These are phyloP conservation scores for Cremastobaeus sp. DNA, from an alignment of 2,888 invertebrate species.

Conservation along the genomic window DNA sequence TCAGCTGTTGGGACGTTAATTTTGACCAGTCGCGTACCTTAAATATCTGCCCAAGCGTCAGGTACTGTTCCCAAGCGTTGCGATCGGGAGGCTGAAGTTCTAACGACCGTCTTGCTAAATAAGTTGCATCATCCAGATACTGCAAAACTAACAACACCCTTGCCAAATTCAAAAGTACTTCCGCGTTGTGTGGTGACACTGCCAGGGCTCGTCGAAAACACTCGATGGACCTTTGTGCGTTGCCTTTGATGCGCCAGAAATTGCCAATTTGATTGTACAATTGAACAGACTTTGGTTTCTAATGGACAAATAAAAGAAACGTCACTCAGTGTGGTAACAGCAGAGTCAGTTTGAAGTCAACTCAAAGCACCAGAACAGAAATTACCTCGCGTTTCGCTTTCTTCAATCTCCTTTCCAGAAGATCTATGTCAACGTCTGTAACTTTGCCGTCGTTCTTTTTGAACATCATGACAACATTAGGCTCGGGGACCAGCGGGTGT, in stretches of 20 bases:
- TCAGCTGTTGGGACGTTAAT: no score
- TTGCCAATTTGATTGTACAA: conserved; percentile 94
- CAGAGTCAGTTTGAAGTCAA: not conserved
- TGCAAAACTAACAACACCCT: conserved; percentile 91
- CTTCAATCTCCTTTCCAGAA: conserved; percentile 85
- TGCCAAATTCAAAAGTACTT: conserved; percentile 90
- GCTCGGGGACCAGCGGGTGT: conserved; percentile 91
- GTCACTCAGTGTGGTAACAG: no score
- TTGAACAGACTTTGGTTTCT: conserved; percentile 90
- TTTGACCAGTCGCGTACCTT: no score
- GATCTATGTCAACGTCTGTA: conserved; percentile 86
- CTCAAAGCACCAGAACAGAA: no score
- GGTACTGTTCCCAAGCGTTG: conserved; percentile 94
- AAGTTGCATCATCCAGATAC: conserved; percentile 93
- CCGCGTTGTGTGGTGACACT: conserved; percentile 91
- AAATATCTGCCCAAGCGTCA: conserved; percentile 93
- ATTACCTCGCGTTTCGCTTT: conserved; percentile 86
- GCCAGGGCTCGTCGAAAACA: conserved; percentile 92
- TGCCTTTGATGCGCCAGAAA: conserved; percentile 93
- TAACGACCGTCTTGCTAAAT: conserved; percentile 89
- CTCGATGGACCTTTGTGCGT: conserved; percentile 91
- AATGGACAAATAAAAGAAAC: conserved; percentile 43
- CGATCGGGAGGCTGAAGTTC: conserved; percentile 91
- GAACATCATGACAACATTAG: conserved; percentile 87
- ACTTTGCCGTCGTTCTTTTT: conserved; percentile 82